A percentile compares a stretch with the other conserved stretches of the same genome.
Conservation (phyloP, 1,140 invertebrate genomes). For the Hypothenemus hampei region DNA sequence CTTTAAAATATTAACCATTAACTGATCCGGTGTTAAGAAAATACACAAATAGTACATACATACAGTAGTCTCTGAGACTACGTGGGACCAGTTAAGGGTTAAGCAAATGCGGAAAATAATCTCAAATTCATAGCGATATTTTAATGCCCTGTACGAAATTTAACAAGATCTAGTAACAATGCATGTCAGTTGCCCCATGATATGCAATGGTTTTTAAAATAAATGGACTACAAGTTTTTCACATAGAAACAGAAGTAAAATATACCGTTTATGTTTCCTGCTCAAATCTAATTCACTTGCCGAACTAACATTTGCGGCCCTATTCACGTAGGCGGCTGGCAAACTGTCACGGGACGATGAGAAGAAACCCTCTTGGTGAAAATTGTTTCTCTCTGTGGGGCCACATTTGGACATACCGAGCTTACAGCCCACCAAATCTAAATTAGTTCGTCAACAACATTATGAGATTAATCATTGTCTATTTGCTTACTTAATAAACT, state of each 20-base stretch:
- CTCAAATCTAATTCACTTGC: slow-evolving; percentile 71
- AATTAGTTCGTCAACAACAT: slow-evolving; percentile 4
- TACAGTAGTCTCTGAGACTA: no score
- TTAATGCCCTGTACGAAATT: no score
- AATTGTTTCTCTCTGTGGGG: slow-evolving; percentile 35
- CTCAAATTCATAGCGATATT: no score
- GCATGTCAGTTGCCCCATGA: no score
- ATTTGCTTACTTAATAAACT: slow-evolving; percentile 40
- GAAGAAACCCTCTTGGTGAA: slow-evolving; percentile 52
- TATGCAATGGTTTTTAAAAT: no score
- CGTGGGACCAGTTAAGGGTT: no score
- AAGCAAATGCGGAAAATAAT: no score
- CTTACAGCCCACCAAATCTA: slow-evolving; percentile 62
- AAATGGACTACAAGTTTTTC: neutral
- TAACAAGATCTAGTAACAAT: no score
- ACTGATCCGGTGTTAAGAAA: no score
- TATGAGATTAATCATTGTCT: neutral
- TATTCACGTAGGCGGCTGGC: slow-evolving; percentile 64
- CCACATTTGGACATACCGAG: slow-evolving; percentile 54
- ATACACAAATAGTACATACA: no score
- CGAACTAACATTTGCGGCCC: slow-evolving; percentile 55
- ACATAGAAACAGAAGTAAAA: neutral
- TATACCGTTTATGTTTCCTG: slow-evolving; percentile 52
- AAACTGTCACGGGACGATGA: slow-evolving; percentile 69
- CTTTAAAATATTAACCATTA: no score